Base-by-base conservation (phyloP, 2,797 vertebrate species). In the Allobates femoralis region DNA sequence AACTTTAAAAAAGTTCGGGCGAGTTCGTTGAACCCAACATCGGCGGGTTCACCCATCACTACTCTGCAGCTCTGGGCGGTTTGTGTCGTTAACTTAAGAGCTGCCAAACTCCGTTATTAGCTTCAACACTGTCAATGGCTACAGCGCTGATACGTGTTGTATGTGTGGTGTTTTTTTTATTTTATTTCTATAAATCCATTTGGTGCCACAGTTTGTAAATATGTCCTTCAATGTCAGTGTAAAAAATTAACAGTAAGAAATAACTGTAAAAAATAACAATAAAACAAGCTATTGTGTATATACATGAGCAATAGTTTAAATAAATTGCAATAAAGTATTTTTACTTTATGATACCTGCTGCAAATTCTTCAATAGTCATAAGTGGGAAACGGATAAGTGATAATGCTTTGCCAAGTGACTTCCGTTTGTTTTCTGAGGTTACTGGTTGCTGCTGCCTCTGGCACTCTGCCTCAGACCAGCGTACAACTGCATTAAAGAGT, bases 281-380 rank as follows among this genome's bases (percentile, higher is more conserved):
- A 21, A 37, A 69, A 69, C 18, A 37, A 34, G 19, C 32, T 32
- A 69, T 21, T 19, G 30, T 32, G 2, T 5, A 28, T 34, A 73
- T 15, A 26, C 12, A n/a, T 11, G 10, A 46, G 5, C 15, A 53
- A 30, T 30, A 28, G 26, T 75, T 5, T 26, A 75, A 4, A n/a
- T 75, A 50, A 50, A 51, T 2, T 46, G 15, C 11, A 75, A 75
- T 28, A 30, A 71, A 55, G 64, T 21, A 81, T 8, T 18, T 81
- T 73, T 80, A 88, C n/a, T 75, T 64, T 66, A 76, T n/a, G 6
- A 91, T 91, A 99, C 98, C 98, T 94, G 98, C 97, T 2, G 98
- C 98, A 85, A 99, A 99, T 93, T 99, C 98, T 91, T 99, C 98
- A 7, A 99, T 98, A 32, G 97, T 99, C 98, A 99, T 99, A 87